These are phyloP conservation scores for Cotesia glomerata DNA, from an alignment of 1,140 invertebrate species.

Conservation along the genomic window DNA sequence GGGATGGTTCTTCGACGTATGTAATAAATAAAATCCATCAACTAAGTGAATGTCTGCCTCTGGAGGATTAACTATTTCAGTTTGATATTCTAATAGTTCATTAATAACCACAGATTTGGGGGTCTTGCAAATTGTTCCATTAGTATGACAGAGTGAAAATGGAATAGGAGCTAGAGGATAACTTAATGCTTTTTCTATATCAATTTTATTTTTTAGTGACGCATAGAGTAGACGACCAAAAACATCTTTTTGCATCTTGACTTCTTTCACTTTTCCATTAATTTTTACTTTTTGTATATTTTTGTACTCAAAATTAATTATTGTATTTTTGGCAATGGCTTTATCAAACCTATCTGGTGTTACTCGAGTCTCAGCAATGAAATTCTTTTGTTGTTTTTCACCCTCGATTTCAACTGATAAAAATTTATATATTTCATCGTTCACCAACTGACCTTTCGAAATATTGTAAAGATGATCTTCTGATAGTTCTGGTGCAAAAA, in stretches of 20 bases:
- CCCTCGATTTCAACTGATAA: constrained; percentile 20
- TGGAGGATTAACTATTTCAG: background rate
- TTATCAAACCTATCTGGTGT: constrained; percentile 36
- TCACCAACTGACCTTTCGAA: constrained; percentile 22
- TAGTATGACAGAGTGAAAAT: constrained; percentile 26
- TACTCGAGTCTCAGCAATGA: constrained; percentile 32
- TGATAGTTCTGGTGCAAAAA: constrained; percentile 22
- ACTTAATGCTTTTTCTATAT: constrained; percentile 31
- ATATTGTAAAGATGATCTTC: constrained; percentile 30
- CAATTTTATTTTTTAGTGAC: constrained; percentile 37
- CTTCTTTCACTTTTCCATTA: constrained; percentile 33
- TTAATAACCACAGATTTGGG: constrained; percentile 24
- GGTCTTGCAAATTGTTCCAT: constrained; percentile 33
- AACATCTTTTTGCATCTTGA: constrained; percentile 41
- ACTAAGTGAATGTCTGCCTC: too few relatives aligned
- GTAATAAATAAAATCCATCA: too few relatives aligned
- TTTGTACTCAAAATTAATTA: constrained; percentile 30
- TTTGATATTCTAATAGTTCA: constrained; percentile 19
- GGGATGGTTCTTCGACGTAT: too few relatives aligned
- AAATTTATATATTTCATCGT: constrained; percentile 22
- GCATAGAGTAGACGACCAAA: constrained; percentile 39
- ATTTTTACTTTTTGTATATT: background rate
- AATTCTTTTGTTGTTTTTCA: constrained; percentile 27
- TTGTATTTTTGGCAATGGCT: constrained; percentile 28
- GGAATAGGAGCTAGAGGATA: constrained; percentile 29